Evolutionary conservation across 2,113 vertebrate genomes (phyloP), one percentile per base, ranked within the genome.

Genomic region (Hyperoodon ampullatus): DNA sequence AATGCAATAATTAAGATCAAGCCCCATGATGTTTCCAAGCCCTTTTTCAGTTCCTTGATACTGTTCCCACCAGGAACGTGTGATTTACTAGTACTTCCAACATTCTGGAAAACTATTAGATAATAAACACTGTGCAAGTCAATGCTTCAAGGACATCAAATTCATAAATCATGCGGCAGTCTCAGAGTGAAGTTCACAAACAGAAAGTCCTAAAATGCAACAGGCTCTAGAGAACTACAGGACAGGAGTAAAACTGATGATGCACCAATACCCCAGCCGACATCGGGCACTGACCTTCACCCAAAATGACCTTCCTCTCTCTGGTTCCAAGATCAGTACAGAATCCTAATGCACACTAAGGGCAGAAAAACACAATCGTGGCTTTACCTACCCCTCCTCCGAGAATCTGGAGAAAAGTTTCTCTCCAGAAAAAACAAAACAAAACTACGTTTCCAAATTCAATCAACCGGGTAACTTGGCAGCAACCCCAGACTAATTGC

Each of bases 291-390:
- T 88, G 95, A 97, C 93, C 97, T 98, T 98, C 97, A 98, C 98
- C 98, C 97, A 96, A 96, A 78, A 84, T 94, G 97, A 98, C 98
- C 98, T 98, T 93, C 3, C 90, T 11, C 35, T 21, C 90, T 13
- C 35, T 21, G 82, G 82, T 95, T 97, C 96, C 88, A 83, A 89
- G 0, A 95, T 55, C 93, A 78, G 58, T 77, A 90, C 80, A 85
- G 93, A 88, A 82, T 68, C 50, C 92, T 63, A 87, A 92, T 13
- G 30, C 47, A 55, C 47, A 35, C 33, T 24, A 47, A 50, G 24
- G 39, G 14, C 72, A 53, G 80, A 87, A 88, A 88, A 50, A 5
- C 72, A 89, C 66, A 91, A 72, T 21, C 84, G 60, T 4, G 12
- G 70, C 18, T 63, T 86, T 30, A 92, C 26, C 0, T 0, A 61